Conservation (phyloP, 1,140 invertebrate genomes). For the Bombus difficillimus region DNA sequence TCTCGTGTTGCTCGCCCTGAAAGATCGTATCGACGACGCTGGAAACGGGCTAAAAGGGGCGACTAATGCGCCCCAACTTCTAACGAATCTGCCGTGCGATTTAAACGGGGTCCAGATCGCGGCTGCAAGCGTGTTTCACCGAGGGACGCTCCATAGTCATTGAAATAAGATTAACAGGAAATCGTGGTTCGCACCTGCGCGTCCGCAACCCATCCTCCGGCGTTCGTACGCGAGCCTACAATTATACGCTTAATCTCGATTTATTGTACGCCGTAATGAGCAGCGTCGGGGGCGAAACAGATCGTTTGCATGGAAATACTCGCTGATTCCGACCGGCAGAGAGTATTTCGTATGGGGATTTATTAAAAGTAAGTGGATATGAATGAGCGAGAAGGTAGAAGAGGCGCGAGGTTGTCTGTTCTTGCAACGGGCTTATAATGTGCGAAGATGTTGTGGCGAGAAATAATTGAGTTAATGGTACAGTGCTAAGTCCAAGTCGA, state of each 20-base stretch:
- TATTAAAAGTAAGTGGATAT: not conserved
- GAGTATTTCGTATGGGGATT: too few species aligned
- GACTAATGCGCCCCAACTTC: constrained; percentile 69
- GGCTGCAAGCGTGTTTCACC: not conserved
- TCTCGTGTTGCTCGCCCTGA: constrained; percentile 10
- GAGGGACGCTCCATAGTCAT: not conserved
- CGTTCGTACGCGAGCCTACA: not conserved
- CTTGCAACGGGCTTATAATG: too few species aligned
- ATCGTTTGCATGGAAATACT: constrained; percentile 15
- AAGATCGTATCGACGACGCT: constrained; percentile 72
- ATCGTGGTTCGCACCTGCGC: constrained; percentile 45
- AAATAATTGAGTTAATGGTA: not conserved
- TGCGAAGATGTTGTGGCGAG: not conserved
- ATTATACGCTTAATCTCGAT: constrained; percentile 46
- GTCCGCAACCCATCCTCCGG: not conserved
- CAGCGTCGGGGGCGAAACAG: not conserved
- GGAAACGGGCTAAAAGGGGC: constrained; percentile 63
- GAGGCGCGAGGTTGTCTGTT: too few species aligned
- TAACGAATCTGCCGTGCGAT: constrained; percentile 62
- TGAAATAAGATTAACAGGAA: constrained; percentile 38
- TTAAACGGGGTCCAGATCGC: constrained; percentile 41
- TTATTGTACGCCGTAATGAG: constrained; percentile 28
- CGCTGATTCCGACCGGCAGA: too few species aligned
- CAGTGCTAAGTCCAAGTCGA: not conserved
- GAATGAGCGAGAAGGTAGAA: not conserved